phyloP scores from a whole-genome alignment of 1,140 invertebrate species.

The Cyrtorhinus lividipennis region DNA sequence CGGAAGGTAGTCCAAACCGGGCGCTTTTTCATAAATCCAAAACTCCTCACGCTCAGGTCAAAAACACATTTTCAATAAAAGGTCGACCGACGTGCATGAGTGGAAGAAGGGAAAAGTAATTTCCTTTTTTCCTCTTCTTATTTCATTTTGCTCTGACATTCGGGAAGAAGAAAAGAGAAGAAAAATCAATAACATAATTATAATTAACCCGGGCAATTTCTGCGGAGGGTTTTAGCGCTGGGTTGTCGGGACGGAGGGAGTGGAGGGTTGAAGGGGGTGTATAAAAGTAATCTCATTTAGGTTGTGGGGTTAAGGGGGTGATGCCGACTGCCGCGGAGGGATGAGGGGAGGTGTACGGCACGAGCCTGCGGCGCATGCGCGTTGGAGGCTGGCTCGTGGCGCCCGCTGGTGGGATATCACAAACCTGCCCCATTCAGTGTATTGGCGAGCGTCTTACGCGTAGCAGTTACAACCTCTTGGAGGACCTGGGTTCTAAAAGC shows the following conservation, averaged over 20 bases:
- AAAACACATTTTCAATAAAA: no score
- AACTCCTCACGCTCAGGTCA: no score
- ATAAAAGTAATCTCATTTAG: slow-evolving; percentile 21
- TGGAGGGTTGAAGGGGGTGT: slow-evolving; percentile 12
- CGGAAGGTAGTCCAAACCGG: no score
- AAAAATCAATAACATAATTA: slow-evolving; percentile 21
- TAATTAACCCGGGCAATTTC: slow-evolving; percentile 20
- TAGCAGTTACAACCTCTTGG: no score
- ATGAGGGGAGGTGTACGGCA: slow-evolving; percentile 1
- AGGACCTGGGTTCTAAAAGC: no score
- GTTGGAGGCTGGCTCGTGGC: neutral
- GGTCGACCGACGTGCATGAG: no score
- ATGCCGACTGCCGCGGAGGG: neutral
- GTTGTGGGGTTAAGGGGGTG: neutral
- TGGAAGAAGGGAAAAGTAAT: slow-evolving; percentile 15
- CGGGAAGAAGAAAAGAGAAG: no score
- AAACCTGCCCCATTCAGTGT: neutral
- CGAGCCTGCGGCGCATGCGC: slow-evolving; percentile 11
- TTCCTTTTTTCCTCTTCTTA: neutral
- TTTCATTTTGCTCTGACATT: slow-evolving; percentile 12
- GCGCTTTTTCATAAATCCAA: no score
- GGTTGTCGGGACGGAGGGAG: neutral
- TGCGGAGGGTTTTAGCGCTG: slow-evolving; percentile 10
- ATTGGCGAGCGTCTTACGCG: neutral
- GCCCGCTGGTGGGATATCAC: neutral